Evolutionary conservation across 2,888 invertebrate species (phyloP).

Genomic region (Cheilosia urbana): DNA sequence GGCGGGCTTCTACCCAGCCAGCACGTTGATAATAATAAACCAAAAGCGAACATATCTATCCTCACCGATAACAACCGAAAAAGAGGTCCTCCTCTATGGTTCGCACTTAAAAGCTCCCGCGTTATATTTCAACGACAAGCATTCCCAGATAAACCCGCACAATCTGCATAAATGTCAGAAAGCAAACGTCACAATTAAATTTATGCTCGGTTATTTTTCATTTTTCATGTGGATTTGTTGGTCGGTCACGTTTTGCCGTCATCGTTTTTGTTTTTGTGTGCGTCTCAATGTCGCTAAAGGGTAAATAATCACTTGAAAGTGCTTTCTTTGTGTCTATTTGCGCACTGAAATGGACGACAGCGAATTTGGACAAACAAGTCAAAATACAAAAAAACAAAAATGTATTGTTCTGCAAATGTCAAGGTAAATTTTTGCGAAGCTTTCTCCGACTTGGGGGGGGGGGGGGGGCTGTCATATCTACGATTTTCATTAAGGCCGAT

Average conservation of each 20-base stretch:
- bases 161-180: slow-evolving; percentile 35
- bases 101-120: neutral
- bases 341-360: slow-evolving; percentile 6
- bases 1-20: neutral
- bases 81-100: neutral
- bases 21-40: slow-evolving; percentile 8
- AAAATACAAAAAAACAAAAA: slow-evolving; percentile 13
- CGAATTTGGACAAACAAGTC: slow-evolving; percentile 2
- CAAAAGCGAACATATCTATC: neutral
- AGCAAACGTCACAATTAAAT: slow-evolving; percentile 43
- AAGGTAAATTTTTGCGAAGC: slow-evolving; percentile 24
- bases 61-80: neutral
- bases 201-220: slow-evolving; percentile 21
- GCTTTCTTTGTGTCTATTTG: slow-evolving; percentile 11
- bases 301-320: slow-evolving; percentile 29
- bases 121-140: slow-evolving; percentile 20
- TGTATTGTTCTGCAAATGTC: slow-evolving; percentile 23
- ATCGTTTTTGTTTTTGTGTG: neutral
- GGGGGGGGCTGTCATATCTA: slow-evolving; percentile 12
- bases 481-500: neutral
- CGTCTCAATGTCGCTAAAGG: slow-evolving; percentile 16
- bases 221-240: slow-evolving; percentile 8
- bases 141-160: slow-evolving; percentile 13
- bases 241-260: neutral
- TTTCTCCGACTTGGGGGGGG: neutral